These are phyloP conservation scores for Paramisgurnus dabryanus DNA, from an alignment of 2,113 vertebrate species.

Conservation along the genomic window DNA sequence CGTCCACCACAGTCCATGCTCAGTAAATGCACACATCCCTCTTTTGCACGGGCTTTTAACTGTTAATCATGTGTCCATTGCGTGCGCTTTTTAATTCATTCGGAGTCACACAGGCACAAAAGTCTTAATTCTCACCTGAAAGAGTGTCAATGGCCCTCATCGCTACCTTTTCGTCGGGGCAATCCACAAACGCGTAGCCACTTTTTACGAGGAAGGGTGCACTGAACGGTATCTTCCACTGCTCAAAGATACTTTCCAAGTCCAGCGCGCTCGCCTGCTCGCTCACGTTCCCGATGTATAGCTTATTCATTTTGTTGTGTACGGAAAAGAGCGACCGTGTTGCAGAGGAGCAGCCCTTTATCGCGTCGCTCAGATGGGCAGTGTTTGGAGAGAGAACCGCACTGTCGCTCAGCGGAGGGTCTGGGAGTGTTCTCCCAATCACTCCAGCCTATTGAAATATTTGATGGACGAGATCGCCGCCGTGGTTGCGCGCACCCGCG, in stretches of 20 bases:
- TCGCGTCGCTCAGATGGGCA: constrained; percentile 66
- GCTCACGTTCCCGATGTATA: constrained; percentile 97
- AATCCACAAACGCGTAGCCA: constrained; percentile 98
- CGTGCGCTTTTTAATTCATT: background rate
- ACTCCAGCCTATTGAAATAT: constrained; percentile 72
- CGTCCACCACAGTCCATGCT: background rate
- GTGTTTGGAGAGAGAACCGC: constrained; percentile 67
- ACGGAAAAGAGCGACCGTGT: constrained; percentile 53
- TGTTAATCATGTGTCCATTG: background rate
- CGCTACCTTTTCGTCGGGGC: constrained; percentile 94
- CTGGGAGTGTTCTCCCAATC: constrained; percentile 72
- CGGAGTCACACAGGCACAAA: background rate
- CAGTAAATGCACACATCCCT: background rate
- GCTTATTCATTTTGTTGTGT: constrained; percentile 92
- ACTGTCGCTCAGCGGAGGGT: constrained; percentile 70
- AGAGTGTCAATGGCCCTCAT: constrained; percentile 98
- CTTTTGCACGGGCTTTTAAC: constrained; percentile 13
- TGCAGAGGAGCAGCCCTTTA: constrained; percentile 50
- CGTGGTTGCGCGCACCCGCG: constrained; percentile 69
- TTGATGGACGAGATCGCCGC: constrained; percentile 70
- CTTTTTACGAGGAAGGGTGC: constrained; percentile 94
- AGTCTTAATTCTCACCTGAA: constrained; percentile 84
- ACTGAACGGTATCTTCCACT: constrained; percentile 94
- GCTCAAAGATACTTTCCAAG: constrained; percentile 95
- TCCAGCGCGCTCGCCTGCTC: constrained; percentile 91